These are phyloP conservation scores for Rhadinocentrus ornatus DNA, from an alignment of 2,797 vertebrate species.

Conservation along the genomic window DNA sequence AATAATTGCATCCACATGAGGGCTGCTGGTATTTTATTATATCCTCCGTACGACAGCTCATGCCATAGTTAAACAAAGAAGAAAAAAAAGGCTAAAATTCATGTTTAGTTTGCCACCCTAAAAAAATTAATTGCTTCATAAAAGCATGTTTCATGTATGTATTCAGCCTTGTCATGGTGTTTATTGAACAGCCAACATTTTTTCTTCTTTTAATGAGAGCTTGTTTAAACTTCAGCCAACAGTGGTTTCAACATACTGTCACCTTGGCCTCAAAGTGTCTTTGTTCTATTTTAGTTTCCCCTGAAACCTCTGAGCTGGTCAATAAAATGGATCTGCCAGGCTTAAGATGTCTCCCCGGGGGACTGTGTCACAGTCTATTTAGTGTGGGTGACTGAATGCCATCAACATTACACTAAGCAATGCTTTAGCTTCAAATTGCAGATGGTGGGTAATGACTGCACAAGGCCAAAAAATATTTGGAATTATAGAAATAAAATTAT, in stretches of 20 bases:
- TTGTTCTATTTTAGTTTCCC: conserved; percentile 35
- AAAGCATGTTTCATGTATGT: background rate
- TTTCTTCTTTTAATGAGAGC: conserved; percentile 22
- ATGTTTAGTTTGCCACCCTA: too few relatives aligned
- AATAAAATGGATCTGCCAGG: conserved; percentile 29
- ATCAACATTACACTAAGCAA: conserved; percentile 1
- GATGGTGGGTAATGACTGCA: background rate
- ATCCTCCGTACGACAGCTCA: too few relatives aligned
- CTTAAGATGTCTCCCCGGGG: conserved; percentile 15
- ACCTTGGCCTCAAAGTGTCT: conserved; percentile 24
- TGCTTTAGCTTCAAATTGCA: background rate
- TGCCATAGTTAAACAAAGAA: too few relatives aligned
- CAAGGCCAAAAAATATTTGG: background rate
- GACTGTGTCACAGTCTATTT: conserved; percentile 25
- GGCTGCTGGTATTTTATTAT: too few relatives aligned
- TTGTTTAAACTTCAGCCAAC: conserved; percentile 10
- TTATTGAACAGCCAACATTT: background rate
- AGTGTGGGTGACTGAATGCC: background rate
- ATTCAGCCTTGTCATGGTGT: fast-evolving
- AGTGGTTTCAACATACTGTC: background rate
- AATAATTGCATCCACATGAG: too few relatives aligned
- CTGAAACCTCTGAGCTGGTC: conserved; percentile 29
- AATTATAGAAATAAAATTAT: background rate
- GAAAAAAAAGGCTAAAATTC: too few relatives aligned
- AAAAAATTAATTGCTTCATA: too few relatives aligned